Evolutionary conservation across 37 sponge, comb jelly and placozoan genomes (phyloP).

Genomic region (Tethya wilhelma): DNA sequence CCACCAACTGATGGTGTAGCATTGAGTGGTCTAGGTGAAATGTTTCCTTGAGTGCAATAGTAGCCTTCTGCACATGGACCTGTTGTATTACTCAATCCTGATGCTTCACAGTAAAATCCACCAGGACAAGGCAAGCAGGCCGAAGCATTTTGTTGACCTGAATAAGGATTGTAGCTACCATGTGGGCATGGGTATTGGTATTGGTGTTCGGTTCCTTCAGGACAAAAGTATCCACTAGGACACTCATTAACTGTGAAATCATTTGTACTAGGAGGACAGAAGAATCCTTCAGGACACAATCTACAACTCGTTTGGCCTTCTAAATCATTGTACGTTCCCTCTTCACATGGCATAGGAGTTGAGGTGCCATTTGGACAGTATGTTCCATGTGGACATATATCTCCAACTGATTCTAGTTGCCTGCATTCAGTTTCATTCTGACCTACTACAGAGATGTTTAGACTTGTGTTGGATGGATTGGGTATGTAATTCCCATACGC

Average conservation of each 20-base stretch:
- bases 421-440: not conserved
- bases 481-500: not conserved
- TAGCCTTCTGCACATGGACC: not conserved
- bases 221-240: not conserved
- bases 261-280: not conserved
- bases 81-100: not conserved
- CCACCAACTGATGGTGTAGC: not conserved
- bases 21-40: not conserved
- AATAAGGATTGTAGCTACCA: not conserved
- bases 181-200: not conserved
- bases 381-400: not conserved
- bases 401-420: too few relatives aligned
- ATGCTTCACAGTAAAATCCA: not conserved
- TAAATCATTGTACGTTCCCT: not conserved
- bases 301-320: too few relatives aligned
- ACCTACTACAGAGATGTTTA: not conserved
- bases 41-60: not conserved
- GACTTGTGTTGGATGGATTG: not conserved
- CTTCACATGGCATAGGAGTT: constrained; percentile 1
- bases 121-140: not conserved
- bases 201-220: not conserved
- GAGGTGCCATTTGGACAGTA: constrained; percentile 1
- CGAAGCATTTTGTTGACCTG: not conserved
- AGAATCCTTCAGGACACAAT: not conserved
- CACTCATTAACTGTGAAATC: too few relatives aligned